Base-by-base conservation (phyloP, 2,797 vertebrate species). In the Phalloptychus januarius region DNA sequence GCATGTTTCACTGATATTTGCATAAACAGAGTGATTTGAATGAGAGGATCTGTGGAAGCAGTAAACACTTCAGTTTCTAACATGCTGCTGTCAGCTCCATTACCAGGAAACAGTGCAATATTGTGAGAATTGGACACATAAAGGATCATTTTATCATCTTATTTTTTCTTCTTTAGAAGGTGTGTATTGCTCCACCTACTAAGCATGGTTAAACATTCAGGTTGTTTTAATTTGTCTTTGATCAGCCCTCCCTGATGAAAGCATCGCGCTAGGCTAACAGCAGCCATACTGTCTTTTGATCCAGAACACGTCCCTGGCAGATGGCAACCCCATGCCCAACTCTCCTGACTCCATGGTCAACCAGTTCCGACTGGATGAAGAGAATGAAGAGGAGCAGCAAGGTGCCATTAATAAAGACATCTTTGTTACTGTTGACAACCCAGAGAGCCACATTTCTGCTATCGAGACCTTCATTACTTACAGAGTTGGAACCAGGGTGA, bases 381-480 rank as follows among this genome's bases (percentile, higher is more conserved):
- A 86, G 3, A 74, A 91, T 3, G 87, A 86, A 11, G 75, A 85
- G 7, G 71, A 82, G 58, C 77, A 80, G 72, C 81, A 72, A 36
- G 95, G 36, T 67, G 61, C 86, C 73, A 90, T 96, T 80, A 71
- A 92, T 86, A 97, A 95, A 94, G 98, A 99, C 93, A 87, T 99
- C 89, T 97, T 98, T 87, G 92, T 98, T 91, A 96, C 94, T 0
- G 97, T 99, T 0, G 98, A 99, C 88, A 95, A 97, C 61, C 98
- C 98, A 1, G 97, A 99, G 95, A 98, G 97, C 89, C 96, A 98
- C 1, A 93, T 99, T 82, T 98, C 97, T 7, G 95, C 98, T 83
- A 97, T 99, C 15, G 98, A 99, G 93, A 99, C 98, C 4, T 99
- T 97, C 86, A 96, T 99, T 86, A 96, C 96, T 5, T 99, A 99